Base-by-base conservation (phyloP, 2,888 invertebrate genomes). In the Hipparchia sbordonii region DNA sequence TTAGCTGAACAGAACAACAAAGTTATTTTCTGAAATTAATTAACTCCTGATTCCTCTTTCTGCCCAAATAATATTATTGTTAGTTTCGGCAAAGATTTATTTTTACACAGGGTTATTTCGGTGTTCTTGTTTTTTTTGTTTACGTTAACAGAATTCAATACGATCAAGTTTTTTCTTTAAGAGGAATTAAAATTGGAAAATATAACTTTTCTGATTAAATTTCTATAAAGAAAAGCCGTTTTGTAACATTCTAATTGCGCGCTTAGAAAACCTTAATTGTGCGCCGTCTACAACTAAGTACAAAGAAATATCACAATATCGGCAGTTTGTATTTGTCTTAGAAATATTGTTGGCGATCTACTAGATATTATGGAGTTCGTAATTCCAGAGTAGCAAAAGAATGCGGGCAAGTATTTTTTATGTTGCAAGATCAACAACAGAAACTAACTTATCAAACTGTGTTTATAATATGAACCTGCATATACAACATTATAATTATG, bases 361-460 rank as follows among this genome's bases (percentile, higher is more conserved):
- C 33, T 59, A 65, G 48, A 46, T 65, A 61, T 63, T 13, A 13
- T 66, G 39, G 39, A 39, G 23, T 54, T 56, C 23, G 56, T 45
- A 54, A 71, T 62, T 73, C 73, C 75, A 75, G 69, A 69, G 10
- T 61, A 56, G 45, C 61, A 45, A 70, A 71, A 59, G 60, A 67
- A 65, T 66, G 79, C 81, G 80, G 81, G 79, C 81, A 76, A 81
- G 80, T 80, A 81, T 80, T 78, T 80, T 80, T 67, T 67, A 45
- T 57, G 52, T 59, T 48, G 59, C 56, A 46, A 69, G 13, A 69
- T 74, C 65, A 70, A 33, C 65, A 74, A 71, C 72, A 70, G 67
- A 76, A 72, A 54, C 52, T 69, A 72, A 54, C 52, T 69, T 70
- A 70, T 67, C n/a, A 68, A 71, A 61, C 56, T 72, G 73, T 68